Base-by-base conservation (phyloP, 1,140 invertebrate species). In the Drosophila guanche region DNA sequence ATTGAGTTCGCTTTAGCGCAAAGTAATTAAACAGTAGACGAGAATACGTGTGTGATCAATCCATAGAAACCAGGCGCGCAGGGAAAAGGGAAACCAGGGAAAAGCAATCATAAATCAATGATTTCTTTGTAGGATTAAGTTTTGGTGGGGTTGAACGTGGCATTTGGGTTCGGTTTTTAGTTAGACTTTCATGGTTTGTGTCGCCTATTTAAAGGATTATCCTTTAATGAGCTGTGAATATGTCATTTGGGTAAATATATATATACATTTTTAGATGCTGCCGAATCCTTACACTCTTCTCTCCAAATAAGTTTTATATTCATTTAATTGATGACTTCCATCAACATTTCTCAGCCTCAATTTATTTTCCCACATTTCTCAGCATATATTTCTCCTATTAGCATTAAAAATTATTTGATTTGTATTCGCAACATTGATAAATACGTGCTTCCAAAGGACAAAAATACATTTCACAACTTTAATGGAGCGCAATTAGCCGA, bases 1-100 rank as follows among this genome's bases (percentile, higher is more conserved):
- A 68, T 68, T 14, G 65, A 68, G 62, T 68, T 68, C 42, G 51
- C 50, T 33, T 37, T 41, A 56, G 50, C 62, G 33, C 54, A 56
- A 56, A 65, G 62, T 68, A 68, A 68, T 68, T 68, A 68, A 68
- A 68, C 62, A n/a, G 65, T 27, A 41, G 50, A 50, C 33, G 58
- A 41, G 23, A 63, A 60, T 37, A 37, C 33, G 33, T 37, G 33
- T 37, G 33, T 12, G 33, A 37, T 37, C 10, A 37, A 37, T 37
- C 33, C 33, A 37, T 37, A 50, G 58, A 23, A 50, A 62, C 60
- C 60, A 27, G 20, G 7, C 29, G n/a, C 42, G 23, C 20, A 45
- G 16, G 4, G 3, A 8, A 16, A 43, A 45, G 16, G 4, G 3
- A 8, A 16, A 43, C 22, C 23, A 2, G 12, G 5, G 23, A 8